Evolutionary conservation across 2,113 vertebrate genomes (phyloP), one percentile per base, ranked within the genome.

Genomic region (Pygathrix nemaeus): DNA sequence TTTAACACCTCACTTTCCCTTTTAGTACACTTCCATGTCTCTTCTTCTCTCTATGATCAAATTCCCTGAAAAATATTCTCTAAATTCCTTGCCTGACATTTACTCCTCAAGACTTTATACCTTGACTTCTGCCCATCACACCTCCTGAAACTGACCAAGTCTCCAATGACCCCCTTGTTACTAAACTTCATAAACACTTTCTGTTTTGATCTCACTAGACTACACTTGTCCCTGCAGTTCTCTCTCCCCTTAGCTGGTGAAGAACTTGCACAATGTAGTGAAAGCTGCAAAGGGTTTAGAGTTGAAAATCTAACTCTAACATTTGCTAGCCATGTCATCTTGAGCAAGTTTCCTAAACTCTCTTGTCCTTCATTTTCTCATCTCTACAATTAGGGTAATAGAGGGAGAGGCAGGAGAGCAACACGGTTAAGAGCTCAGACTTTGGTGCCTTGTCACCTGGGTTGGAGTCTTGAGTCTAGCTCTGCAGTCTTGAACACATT

Each of bases 161-260:
- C 5, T 8, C 59, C 11, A 14, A 0, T 35, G 79, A n/a, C 18
- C 35, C 72, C 68, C 0, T 0, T 1, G n/a, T 38, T 43, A 27
- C 50, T 73, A 93, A 68, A 76, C 25, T 82, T 11, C 27, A 61
- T 1, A 61, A 48, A 25, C 10, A 0, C n/a, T 40, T 66, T 57
- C 82, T 68, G 23, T 50, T 82, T 72, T 40, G 2, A n/a, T 48
- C 23, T 40, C 38, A 48, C 43, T 52, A 64, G 55, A 55, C 1
- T 4, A 50, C 16, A 6, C 27, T 35, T 70, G 6, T 70, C 45
- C 52, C 30, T 50, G 3, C 8, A 35, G 2, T 59, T 87, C 40
- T 50, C 13, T 40, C 5, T 38, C 73, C 25, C 27, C 40, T 32
- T 55, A 61, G n/a, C 48, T 59, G 68, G 43, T 68, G 9, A 87